Evolutionary conservation across 1,140 invertebrate genomes (phyloP).

Genomic region (Nephila pilipes): DNA sequence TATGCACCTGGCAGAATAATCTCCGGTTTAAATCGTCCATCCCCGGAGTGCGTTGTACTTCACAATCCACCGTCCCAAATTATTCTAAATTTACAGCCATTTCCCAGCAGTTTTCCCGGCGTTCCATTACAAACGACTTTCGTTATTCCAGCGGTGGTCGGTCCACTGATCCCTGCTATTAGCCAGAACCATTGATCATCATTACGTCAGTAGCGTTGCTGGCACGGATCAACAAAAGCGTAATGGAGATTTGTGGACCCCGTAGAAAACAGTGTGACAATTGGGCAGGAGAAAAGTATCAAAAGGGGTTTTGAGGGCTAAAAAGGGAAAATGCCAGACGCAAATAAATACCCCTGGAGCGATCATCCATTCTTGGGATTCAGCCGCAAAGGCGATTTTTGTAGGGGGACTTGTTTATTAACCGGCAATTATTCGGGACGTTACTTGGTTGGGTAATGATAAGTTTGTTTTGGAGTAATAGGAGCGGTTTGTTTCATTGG

Average conservation of each 20-base stretch:
- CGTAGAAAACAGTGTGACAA: constrained; percentile 60
- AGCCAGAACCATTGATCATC: constrained; percentile 65
- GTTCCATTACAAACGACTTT: constrained; percentile 67
- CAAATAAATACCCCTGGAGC: constrained; percentile 29
- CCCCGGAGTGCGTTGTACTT: constrained; percentile 25
- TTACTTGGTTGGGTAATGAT: neutral
- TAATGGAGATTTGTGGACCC: constrained; percentile 71
- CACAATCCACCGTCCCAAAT: constrained; percentile 32
- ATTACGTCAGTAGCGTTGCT: constrained; percentile 57
- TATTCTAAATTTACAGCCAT: constrained; percentile 70
- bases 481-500: neutral
- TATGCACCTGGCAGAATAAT: constrained; percentile 25
- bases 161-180: constrained; percentile 63
- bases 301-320: constrained; percentile 10
- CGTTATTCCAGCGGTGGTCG: constrained; percentile 47
- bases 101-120: neutral
- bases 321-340: constrained; percentile 26
- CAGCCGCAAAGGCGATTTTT: neutral
- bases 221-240: constrained; percentile 63
- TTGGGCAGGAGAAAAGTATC: constrained; percentile 37
- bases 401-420: neutral
- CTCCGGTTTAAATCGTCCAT: constrained; percentile 41
- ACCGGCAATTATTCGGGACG: neutral
- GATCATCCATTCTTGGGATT: constrained; percentile 2
- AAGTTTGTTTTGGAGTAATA: neutral